Conservation (phyloP, 1,140 invertebrate species). For the Aphelenchoides fujianensis region DNA sequence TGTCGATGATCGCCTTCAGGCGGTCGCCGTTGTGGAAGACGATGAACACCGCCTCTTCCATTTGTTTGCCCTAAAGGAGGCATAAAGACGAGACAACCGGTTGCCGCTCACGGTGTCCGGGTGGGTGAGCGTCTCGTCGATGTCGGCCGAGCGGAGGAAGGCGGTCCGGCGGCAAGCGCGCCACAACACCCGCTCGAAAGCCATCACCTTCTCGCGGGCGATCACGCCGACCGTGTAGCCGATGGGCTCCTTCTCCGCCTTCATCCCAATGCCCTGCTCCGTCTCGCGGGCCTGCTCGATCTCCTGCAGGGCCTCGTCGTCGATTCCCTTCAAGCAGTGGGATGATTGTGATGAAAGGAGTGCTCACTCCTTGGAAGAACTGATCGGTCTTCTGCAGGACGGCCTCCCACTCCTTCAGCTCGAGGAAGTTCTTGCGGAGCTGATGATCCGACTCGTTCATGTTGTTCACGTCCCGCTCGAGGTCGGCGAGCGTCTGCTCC, state of each 20-base stretch:
- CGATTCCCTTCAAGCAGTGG: slow-evolving; percentile 55
- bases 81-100: too few species aligned
- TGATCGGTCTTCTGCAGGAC: slow-evolving; percentile 61
- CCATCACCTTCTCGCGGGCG: slow-evolving; percentile 51
- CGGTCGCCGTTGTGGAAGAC: slow-evolving; percentile 65
- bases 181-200: slow-evolving; percentile 60
- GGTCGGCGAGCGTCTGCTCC: slow-evolving; percentile 57
- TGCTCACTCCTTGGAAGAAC: slow-evolving; percentile 61
- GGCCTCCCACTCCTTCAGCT: slow-evolving; percentile 62
- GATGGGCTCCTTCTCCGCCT: slow-evolving; percentile 49
- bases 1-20: slow-evolving; percentile 63
- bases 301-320: slow-evolving; percentile 55
- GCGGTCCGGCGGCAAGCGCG: slow-evolving; percentile 59
- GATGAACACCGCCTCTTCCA: slow-evolving; percentile 65
- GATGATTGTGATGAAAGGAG: not conserved
- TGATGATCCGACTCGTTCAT: slow-evolving; percentile 61
- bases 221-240: slow-evolving; percentile 60
- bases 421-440: slow-evolving; percentile 58
- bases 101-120: slow-evolving; percentile 49
- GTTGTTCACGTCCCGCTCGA: slow-evolving; percentile 61
- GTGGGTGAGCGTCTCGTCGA: slow-evolving; percentile 58
- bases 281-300: slow-evolving; percentile 51
- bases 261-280: slow-evolving; percentile 37
- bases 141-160: slow-evolving; percentile 63
- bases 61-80: slow-evolving; percentile 61